phyloP scores from a whole-genome alignment of 1,140 invertebrate species.

The Dendrolimus punctatus region DNA sequence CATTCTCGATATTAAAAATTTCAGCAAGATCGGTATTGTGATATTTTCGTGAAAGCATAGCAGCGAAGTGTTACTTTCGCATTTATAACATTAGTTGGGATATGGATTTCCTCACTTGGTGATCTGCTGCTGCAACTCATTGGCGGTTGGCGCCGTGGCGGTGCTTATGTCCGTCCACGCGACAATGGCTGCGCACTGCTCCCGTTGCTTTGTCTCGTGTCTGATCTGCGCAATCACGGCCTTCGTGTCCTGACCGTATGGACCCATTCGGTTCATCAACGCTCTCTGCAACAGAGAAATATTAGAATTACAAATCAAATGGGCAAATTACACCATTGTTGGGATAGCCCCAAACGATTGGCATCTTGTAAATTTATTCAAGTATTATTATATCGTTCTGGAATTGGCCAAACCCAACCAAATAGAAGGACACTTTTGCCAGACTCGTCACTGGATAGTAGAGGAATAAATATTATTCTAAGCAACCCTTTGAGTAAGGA shows the following conservation, averaged over 20 bases:
- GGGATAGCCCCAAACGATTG: no score
- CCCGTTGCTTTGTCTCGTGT: constrained; percentile 11
- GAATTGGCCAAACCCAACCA: no score
- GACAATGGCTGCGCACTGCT: constrained; percentile 22
- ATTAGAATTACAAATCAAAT: background rate
- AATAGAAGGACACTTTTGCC: no score
- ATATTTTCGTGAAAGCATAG: no score
- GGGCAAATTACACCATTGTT: background rate
- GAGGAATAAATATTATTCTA: no score
- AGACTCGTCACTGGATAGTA: no score
- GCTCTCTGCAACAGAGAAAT: constrained; percentile 29
- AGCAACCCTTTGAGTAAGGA: no score
- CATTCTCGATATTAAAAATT: no score
- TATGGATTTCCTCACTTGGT: constrained; percentile 22
- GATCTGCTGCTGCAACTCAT: constrained; percentile 29
- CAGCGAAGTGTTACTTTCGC: no score
- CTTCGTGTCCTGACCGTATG: constrained; percentile 28
- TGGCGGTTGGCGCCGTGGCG: constrained; percentile 5
- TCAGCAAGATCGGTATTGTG: no score
- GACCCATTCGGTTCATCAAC: constrained; percentile 36
- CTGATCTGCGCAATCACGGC: constrained; percentile 23
- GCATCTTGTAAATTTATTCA: no score
- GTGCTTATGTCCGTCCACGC: constrained; percentile 21
- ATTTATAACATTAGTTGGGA: background rate
- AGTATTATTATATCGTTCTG: no score